phyloP scores from a whole-genome alignment of 2,888 invertebrate species.

The Clistopyga incitator region DNA sequence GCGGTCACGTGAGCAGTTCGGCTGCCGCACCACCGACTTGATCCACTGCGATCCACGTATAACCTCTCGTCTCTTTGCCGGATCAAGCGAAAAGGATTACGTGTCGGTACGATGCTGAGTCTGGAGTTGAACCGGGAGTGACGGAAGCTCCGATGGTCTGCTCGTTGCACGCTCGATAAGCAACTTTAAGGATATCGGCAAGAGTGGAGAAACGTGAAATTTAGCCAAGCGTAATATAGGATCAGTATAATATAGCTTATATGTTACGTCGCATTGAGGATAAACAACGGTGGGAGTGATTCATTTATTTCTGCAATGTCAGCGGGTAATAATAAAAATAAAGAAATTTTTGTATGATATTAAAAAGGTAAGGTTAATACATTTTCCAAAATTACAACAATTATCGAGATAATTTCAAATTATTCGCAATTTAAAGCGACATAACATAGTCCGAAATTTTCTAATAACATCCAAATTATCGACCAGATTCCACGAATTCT shows the following conservation, averaged over 20 bases:
- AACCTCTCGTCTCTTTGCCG: background rate
- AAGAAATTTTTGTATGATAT: too few species aligned
- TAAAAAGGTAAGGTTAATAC: too few species aligned
- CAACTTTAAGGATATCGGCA: background rate
- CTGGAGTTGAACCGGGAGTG: background rate
- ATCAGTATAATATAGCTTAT: background rate
- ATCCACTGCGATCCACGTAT: constrained; percentile 6
- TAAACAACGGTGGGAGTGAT: background rate
- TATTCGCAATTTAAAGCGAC: too few species aligned
- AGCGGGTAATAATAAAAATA: background rate
- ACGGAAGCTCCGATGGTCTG: background rate
- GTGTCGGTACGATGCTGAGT: constrained; percentile 4
- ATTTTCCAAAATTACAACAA: too few species aligned
- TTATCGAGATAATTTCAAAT: too few species aligned
- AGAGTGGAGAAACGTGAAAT: background rate
- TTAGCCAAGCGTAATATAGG: background rate
- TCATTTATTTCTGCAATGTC: background rate
- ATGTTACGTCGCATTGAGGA: background rate
- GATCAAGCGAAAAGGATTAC: constrained; percentile 5
- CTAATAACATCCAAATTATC: too few species aligned
- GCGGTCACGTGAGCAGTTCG: background rate
- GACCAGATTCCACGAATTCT: too few species aligned
- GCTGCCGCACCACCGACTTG: background rate
- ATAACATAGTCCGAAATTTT: too few species aligned
- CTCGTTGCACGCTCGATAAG: background rate